Conservation (phyloP, 2,797 vertebrate species). For the Sitta carolinensis region DNA sequence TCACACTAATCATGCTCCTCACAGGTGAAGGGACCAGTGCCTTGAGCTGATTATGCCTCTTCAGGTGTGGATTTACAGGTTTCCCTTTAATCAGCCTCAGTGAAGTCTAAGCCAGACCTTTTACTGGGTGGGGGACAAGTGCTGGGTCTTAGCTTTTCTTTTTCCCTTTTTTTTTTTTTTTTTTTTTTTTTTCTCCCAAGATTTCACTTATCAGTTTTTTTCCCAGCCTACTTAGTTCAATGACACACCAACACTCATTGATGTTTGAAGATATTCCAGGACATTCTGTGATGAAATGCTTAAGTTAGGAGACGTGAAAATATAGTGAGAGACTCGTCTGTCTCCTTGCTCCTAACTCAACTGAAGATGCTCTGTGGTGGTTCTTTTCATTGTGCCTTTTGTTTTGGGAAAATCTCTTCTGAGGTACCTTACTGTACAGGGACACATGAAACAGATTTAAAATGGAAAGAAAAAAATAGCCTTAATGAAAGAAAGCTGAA, state of each 20-base stretch:
- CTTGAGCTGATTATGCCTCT: not conserved
- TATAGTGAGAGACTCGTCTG: not conserved
- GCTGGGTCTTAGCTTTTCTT: not conserved
- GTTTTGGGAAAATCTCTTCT: slow-evolving; percentile 49
- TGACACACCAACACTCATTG: not conserved
- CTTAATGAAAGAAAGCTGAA: slow-evolving; percentile 70
- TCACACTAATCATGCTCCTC: not conserved
- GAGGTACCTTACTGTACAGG: slow-evolving; percentile 45
- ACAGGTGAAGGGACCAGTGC: not conserved
- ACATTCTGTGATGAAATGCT: slow-evolving; percentile 26
- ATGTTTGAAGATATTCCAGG: slow-evolving; percentile 13
- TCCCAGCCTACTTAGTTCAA: not conserved
- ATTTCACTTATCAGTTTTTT: not conserved
- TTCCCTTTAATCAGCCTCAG: slow-evolving; percentile 3
- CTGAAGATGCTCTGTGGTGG: not conserved
- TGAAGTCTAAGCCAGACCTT: not conserved
- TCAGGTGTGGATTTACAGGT: not conserved
- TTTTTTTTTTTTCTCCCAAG: not conserved
- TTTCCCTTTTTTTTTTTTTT: not conserved
- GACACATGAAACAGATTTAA: slow-evolving; percentile 63
- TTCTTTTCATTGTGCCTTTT: slow-evolving; percentile 40
- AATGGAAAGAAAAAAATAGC: slow-evolving; percentile 58
- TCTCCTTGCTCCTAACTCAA: not conserved
- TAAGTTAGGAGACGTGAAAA: slow-evolving; percentile 19
- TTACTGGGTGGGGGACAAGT: not conserved